Base-by-base conservation (phyloP, 2,888 invertebrate genomes). In the Cynaeus angustus region DNA sequence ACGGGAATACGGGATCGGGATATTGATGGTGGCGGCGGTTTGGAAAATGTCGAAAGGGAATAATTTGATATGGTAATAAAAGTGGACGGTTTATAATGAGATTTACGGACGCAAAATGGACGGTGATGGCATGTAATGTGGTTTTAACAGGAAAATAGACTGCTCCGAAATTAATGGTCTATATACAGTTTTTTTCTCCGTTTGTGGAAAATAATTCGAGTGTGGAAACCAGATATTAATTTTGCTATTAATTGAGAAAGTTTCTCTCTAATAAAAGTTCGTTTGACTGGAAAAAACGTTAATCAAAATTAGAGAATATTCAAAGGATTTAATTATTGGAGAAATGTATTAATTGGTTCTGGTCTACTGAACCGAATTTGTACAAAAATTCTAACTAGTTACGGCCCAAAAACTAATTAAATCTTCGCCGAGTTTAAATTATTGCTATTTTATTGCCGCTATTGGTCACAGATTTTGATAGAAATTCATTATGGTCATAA, bases 11-110 rank as follows among this genome's bases (percentile, higher is more conserved):
- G 53, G 10, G 53, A 53, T 12, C 16, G 14, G 53, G 28, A 53
- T 53, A 33, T 53, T 33, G 53, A 53, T 53, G 48, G 26, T 12
- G 26, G 13, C 9, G 10, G 46, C n/a, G 46, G 33, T 33, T 33
- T 33, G 33, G 33, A 33, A 33, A 33, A 33, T n/a, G n/a, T 33
- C 9, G n/a, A 33, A 33, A n/a, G 33, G 33, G 33, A 33, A 33
- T 33, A 33, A 33, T 33, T 33, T 7, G 33, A 33, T 33, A 33
- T 33, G 33, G 33, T 33, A 33, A 33, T 33, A 33, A 33, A 33
- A 33, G 33, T 33, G 33, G 33, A 33, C 33, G 7, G 33, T n/a
- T 33, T 9, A 33, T 33, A 33, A 33, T 33, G 33, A 33, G 33
- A 9, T 33, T 33, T 33, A 33, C 33, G 33, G 33, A 9, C 6